A percentile compares a stretch with the other conserved stretches of the same genome.
Conservation (phyloP, 2,888 invertebrate genomes). For the Junonia oenone region DNA sequence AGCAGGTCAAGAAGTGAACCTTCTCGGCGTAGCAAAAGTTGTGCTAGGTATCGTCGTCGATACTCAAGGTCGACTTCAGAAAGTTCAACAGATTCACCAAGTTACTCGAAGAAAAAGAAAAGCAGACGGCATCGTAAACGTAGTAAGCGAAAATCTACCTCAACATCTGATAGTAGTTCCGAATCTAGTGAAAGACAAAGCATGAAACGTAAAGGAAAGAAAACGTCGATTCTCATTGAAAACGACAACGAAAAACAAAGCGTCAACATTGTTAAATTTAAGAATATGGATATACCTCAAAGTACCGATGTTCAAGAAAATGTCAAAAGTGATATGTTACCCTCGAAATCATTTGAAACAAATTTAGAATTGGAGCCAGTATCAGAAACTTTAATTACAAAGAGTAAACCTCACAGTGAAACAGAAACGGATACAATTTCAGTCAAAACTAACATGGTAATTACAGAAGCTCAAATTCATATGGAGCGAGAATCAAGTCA, state of each 20-base stretch:
- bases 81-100: constrained; percentile 52
- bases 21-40: constrained; percentile 53
- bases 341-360: constrained; percentile 12
- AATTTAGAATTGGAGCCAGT: constrained; percentile 39
- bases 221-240: constrained; percentile 69
- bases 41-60: constrained; percentile 44
- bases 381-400: constrained; percentile 44
- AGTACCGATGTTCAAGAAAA: constrained; percentile 35
- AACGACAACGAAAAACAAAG: constrained; percentile 66
- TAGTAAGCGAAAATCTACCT: constrained; percentile 60
- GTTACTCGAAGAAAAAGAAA: constrained; percentile 56
- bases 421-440: constrained; percentile 72
- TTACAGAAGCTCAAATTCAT: constrained; percentile 76
- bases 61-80: constrained; percentile 55
- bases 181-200: constrained; percentile 64
- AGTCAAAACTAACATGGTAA: constrained; percentile 70
- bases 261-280: constrained; percentile 69
- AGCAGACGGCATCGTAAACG: constrained; percentile 64
- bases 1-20: constrained; percentile 73
- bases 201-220: constrained; percentile 67
- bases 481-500: constrained; percentile 66
- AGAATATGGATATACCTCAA: constrained; percentile 39
- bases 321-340: constrained; percentile 22
- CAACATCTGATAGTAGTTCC: constrained; percentile 64
- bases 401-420: constrained; percentile 60